A percentile compares a stretch with the other conserved stretches of the same genome.
These are phyloP conservation scores for Caenorhabditis angaria DNA, from an alignment of 2,888 invertebrate species.

Conservation along the genomic window DNA sequence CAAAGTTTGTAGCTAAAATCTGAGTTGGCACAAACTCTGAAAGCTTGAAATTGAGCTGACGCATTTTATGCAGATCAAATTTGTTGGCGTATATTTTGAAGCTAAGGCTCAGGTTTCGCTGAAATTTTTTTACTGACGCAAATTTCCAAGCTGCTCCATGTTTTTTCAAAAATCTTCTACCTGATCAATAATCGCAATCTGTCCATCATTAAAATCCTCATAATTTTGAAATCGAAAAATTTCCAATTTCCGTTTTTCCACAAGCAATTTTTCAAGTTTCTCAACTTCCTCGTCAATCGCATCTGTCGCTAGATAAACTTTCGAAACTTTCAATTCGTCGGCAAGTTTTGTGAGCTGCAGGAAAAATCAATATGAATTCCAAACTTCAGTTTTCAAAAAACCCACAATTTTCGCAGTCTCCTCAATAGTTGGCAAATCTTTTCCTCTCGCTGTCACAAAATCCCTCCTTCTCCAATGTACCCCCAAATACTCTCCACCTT, in stretches of 20 bases:
- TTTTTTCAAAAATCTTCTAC: conserved; percentile 28
- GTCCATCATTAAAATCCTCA: conserved; percentile 57
- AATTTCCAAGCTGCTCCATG: neutral
- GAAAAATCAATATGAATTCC: neutral
- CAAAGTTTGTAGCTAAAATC: no score
- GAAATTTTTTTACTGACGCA: neutral
- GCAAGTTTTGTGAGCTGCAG: conserved; percentile 44
- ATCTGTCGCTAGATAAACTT: conserved; percentile 65
- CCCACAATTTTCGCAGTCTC: conserved; percentile 77
- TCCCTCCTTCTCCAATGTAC: conserved; percentile 89
- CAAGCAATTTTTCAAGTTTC: conserved; percentile 75
- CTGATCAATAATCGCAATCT: conserved; percentile 67
- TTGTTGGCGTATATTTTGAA: no score
- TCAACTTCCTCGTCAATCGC: conserved; percentile 72
- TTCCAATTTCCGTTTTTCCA: conserved; percentile 14
- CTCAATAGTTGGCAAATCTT: conserved; percentile 83
- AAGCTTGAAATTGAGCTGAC: no score
- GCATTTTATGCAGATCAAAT: no score
- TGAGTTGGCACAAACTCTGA: no score
- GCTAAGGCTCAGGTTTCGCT: no score
- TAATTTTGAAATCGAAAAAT: conserved; percentile 37
- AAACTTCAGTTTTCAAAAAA: no score
- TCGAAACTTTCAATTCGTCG: conserved; percentile 36
- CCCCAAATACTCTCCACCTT: conserved; percentile 80
- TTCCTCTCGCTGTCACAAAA: conserved; percentile 82